phyloP scores from a whole-genome alignment of 1,140 invertebrate genomes.

The Elymnias hypermnestra region DNA sequence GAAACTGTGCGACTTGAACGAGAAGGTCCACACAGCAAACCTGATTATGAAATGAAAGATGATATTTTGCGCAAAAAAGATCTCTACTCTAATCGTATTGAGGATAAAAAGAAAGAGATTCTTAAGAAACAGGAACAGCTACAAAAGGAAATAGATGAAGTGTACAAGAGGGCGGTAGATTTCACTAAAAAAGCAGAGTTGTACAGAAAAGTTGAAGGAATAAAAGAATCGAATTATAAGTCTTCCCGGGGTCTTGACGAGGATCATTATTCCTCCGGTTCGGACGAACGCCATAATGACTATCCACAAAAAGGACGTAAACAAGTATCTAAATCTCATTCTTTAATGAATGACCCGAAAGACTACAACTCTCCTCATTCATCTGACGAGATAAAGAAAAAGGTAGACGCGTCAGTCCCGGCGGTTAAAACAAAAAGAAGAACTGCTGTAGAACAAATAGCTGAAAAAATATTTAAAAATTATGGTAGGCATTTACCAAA shows the following conservation, averaged over 20 bases:
- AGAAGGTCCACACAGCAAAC: constrained; percentile 19
- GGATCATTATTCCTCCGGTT: neutral
- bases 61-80: constrained; percentile 22
- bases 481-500: constrained; percentile 23
- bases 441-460: constrained; percentile 48
- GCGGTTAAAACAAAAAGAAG: constrained; percentile 34
- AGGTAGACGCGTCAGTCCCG: constrained; percentile 1
- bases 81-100: constrained; percentile 24
- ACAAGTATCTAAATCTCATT: constrained; percentile 1
- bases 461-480: constrained; percentile 35
- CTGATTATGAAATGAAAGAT: constrained; percentile 11
- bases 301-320: constrained; percentile 2
- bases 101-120: constrained; percentile 32
- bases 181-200: constrained; percentile 51
- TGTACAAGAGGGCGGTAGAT: constrained; percentile 52
- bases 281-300: constrained; percentile 14
- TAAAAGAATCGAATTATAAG: constrained; percentile 16
- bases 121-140: constrained; percentile 30
- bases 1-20: constrained; percentile 13
- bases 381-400: constrained; percentile 6
- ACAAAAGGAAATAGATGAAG: constrained; percentile 54
- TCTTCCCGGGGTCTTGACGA: constrained; percentile 21
- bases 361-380: constrained; percentile 8
- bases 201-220: constrained; percentile 29
- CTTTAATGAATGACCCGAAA: constrained; percentile 3